phyloP scores from a whole-genome alignment of 2,113 vertebrate species.

The Chaetodon auriga region DNA sequence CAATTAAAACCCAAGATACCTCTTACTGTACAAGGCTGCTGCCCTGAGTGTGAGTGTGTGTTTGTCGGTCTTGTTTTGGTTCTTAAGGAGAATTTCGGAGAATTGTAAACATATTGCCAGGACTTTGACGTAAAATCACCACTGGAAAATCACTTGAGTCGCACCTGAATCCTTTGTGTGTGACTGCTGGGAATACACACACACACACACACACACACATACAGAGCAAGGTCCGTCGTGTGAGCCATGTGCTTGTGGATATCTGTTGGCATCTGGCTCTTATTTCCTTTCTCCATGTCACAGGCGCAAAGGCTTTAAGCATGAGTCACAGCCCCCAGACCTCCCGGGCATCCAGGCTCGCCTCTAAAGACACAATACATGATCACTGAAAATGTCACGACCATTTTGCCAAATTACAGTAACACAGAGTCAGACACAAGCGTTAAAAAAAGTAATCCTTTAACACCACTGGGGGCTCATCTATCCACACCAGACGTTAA shows the following conservation, averaged over 20 bases:
- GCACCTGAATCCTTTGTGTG: constrained; percentile 66
- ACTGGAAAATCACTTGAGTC: constrained; percentile 68
- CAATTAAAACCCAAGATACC: constrained; percentile 32
- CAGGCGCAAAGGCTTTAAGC: constrained; percentile 77
- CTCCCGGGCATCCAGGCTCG: constrained; percentile 74
- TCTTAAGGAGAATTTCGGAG: constrained; percentile 30
- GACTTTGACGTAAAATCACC: constrained; percentile 27
- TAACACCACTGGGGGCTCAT: neutral
- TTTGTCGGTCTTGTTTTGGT: constrained; percentile 9
- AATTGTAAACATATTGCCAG: constrained; percentile 16
- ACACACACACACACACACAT: constrained; percentile 16
- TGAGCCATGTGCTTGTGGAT: constrained; percentile 82
- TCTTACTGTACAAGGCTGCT: neutral
- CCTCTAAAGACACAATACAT: constrained; percentile 70
- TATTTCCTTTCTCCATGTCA: constrained; percentile 84
- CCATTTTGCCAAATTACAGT: constrained; percentile 45
- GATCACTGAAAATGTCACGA: constrained; percentile 62
- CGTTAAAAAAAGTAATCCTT: constrained; percentile 34
- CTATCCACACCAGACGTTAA: neutral
- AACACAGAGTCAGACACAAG: constrained; percentile 20
- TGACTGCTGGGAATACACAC: constrained; percentile 37
- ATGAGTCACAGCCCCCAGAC: constrained; percentile 82
- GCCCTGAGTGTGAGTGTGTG: neutral
- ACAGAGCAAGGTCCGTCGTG: constrained; percentile 52
- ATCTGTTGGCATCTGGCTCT: constrained; percentile 86